Evolutionary conservation across 2,888 invertebrate species (phyloP), one percentile per base, ranked within the genome.

Genomic region (Drosophila meridiana): DNA sequence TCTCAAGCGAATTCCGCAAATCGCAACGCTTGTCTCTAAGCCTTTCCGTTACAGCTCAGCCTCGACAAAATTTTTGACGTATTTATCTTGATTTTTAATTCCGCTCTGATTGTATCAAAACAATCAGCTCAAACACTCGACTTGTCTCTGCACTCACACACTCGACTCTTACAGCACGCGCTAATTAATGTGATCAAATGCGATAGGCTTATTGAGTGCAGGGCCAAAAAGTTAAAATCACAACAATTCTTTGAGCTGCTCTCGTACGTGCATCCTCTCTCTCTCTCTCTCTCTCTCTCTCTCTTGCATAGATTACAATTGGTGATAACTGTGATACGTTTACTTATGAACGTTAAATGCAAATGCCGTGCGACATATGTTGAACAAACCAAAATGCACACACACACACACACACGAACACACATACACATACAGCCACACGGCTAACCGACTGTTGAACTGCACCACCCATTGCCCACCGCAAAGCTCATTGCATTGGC

Each of bases 261-360:
- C 36, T 32, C 43, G 4, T 7, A 11, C 11, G 32, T 8, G 4
- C 40, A 7, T 32, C 13, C 26, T n/a, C 40, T 7, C 9, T 36
- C 43, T 11, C 11, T 4, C 20, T 11, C 38, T 9, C 20, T 34
- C 43, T 32, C 9, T 6, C 14, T 28, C 50, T 6, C 9, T 42
- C 14, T 9, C 20, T 43, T 52, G 60, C 59, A 68, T 67, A 68
- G 82, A 80, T 84, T 80, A 69, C 62, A 73, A 13, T 65, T 50
- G 59, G 73, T 80, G 84, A 83, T 83, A 84, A 76, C 80, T 76
- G 61, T 80, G 72, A 71, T 82, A 73, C 68, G 82, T 73, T 82
- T 80, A 83, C 84, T 83, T 82, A 83, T 83, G 86, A 78, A 78
- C 73, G 72, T 76, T 78, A 80, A 82, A 83, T 80, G 82, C 83